These are phyloP conservation scores for Diplolepis rosae DNA, from an alignment of 2,888 invertebrate genomes.

Conservation along the genomic window DNA sequence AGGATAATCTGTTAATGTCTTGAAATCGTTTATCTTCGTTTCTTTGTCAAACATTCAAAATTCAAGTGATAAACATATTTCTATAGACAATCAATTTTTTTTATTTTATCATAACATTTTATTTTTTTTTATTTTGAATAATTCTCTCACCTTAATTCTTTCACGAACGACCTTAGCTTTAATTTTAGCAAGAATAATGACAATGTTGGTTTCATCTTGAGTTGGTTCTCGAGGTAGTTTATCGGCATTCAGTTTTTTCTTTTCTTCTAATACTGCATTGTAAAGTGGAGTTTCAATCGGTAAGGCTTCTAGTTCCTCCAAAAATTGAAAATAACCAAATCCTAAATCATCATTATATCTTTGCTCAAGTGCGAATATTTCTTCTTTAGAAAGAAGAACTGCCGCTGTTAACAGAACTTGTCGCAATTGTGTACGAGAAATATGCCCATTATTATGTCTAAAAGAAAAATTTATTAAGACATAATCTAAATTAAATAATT, in stretches of 20 bases:
- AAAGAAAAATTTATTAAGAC: too few relatives aligned
- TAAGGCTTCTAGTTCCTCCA: conserved; percentile 79
- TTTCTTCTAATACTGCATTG: neutral
- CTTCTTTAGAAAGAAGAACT: conserved; percentile 80
- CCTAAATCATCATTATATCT: conserved; percentile 85
- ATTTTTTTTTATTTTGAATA: neutral
- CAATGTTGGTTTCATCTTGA: conserved; percentile 79
- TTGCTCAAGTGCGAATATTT: conserved; percentile 81
- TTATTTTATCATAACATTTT: neutral
- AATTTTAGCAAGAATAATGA: conserved; percentile 83
- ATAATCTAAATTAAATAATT: neutral
- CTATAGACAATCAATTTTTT: conserved; percentile 43
- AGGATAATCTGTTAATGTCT: too few relatives aligned
- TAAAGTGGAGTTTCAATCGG: conserved; percentile 38
- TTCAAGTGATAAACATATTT: too few relatives aligned
- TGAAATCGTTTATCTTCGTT: too few relatives aligned
- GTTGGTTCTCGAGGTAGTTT: conserved; percentile 49
- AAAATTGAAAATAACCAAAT: conserved; percentile 83
- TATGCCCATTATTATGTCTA: conserved; percentile 83
- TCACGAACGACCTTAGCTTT: conserved; percentile 84
- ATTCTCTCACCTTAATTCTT: conserved; percentile 73
- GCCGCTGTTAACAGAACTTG: conserved; percentile 82
- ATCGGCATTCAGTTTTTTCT: neutral
- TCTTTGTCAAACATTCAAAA: too few relatives aligned
- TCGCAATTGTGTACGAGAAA: conserved; percentile 81